Percentiles rank a stretch among this genome's conserved stretches.
Evolutionary conservation across 2,888 invertebrate species (phyloP).

Genomic region (Synanthedon formicaeformis): DNA sequence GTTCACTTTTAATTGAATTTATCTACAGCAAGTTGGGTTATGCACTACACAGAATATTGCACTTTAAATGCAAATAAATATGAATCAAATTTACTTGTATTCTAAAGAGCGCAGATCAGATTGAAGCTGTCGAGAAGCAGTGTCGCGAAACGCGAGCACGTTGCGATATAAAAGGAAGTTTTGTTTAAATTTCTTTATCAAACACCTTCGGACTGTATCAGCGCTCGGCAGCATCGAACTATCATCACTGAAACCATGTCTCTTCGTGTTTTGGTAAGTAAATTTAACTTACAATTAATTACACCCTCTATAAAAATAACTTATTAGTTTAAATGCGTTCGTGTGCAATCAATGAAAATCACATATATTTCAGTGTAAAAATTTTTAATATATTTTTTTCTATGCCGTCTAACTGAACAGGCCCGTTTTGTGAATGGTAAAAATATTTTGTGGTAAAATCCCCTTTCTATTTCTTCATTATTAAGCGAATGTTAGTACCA

Average conservation of each 20-base stretch:
- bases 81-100: constrained; percentile 17
- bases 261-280: constrained; percentile 64
- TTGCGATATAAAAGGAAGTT: constrained; percentile 69
- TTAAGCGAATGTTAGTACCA: too few relatives aligned
- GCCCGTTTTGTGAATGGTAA: too few relatives aligned
- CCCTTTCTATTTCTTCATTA: too few relatives aligned
- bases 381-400: too few relatives aligned
- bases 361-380: too few relatives aligned
- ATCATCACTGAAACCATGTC: constrained; percentile 44
- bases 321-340: too few relatives aligned
- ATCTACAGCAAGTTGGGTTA: too few relatives aligned
- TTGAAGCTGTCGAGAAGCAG: constrained; percentile 43
- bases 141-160: constrained; percentile 67
- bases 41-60: background rate
- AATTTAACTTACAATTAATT: constrained; percentile 5
- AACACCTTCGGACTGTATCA: constrained; percentile 44
- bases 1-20: too few relatives aligned
- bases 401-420: background rate
- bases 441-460: too few relatives aligned
- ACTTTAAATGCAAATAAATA: background rate
- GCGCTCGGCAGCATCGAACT: constrained; percentile 40
- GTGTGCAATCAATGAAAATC: too few relatives aligned
- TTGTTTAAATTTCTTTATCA: constrained; percentile 66
- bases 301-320: background rate
- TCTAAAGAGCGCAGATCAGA: constrained; percentile 18